Percentiles rank a stretch among this genome's conserved stretches.
Evolutionary conservation across 2,888 invertebrate species (phyloP).

Genomic region (Priocnemis perturbator): DNA sequence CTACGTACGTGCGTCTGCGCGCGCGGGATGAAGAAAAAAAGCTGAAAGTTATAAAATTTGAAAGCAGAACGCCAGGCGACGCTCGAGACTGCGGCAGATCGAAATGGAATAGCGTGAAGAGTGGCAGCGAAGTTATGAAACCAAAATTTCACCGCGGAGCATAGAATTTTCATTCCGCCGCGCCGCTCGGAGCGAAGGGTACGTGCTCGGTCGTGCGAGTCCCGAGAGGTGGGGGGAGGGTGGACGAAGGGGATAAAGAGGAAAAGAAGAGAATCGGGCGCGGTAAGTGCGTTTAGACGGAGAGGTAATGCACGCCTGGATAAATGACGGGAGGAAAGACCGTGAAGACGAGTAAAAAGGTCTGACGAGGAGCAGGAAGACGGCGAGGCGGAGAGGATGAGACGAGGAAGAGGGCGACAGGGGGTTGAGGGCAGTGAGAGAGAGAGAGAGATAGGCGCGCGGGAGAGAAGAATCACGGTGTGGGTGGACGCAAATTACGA

Average conservation of each 20-base stretch:
- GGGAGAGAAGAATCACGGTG: slow-evolving; percentile 39
- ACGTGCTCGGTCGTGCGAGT: background rate
- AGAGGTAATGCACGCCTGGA: slow-evolving; percentile 43
- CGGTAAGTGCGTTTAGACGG: too few species aligned
- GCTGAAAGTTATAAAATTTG: too few species aligned
- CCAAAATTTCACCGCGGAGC: too few species aligned
- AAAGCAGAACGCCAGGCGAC: too few species aligned
- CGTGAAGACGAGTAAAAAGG: slow-evolving; percentile 25
- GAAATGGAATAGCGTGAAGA: too few species aligned
- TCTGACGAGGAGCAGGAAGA: slow-evolving; percentile 24
- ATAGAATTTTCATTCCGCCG: too few species aligned
- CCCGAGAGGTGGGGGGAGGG: slow-evolving; percentile 8
- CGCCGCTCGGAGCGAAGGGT: too few species aligned
- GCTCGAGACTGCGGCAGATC: too few species aligned
- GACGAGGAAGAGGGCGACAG: too few species aligned
- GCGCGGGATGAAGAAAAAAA: too few species aligned
- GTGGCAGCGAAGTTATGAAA: too few species aligned
- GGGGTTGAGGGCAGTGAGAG: slow-evolving; percentile 5
- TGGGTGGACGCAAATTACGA: slow-evolving; percentile 67
- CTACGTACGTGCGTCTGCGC: too few species aligned
- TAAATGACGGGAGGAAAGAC: slow-evolving; percentile 56
- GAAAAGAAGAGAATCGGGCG: slow-evolving; percentile 11
- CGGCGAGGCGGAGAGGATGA: slow-evolving; percentile 10
- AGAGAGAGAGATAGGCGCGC: slow-evolving; percentile 15
- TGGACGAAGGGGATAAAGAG: slow-evolving; percentile 10